Conservation (phyloP, 2,797 vertebrate genomes). For the Lithobates pipiens region DNA sequence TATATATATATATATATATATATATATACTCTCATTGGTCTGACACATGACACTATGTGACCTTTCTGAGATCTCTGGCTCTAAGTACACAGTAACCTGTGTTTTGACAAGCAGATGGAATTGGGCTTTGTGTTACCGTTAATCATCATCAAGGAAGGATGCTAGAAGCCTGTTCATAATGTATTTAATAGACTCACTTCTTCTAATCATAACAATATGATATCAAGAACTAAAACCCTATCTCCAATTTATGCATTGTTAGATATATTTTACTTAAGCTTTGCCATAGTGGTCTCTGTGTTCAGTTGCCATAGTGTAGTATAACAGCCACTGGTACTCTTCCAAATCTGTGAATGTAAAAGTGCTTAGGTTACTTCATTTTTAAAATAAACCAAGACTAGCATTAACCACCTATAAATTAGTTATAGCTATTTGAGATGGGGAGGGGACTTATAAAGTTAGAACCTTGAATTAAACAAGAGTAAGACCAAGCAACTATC, state of each 20-base stretch:
- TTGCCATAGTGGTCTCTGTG: background rate
- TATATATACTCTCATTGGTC: background rate
- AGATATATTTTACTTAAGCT: background rate
- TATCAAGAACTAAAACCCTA: background rate
- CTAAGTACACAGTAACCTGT: slow-evolving; percentile 4
- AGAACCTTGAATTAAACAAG: background rate
- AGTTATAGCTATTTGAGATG: background rate
- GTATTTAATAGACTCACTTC: slow-evolving; percentile 1
- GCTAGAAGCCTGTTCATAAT: background rate
- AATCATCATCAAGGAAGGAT: slow-evolving; percentile 8
- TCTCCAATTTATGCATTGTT: background rate
- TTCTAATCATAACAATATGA: slow-evolving; percentile 3
- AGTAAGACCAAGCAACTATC: background rate
- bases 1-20: background rate
- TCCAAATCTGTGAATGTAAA: background rate
- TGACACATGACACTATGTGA: slow-evolving; percentile 23
- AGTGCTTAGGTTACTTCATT: background rate
- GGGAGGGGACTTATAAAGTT: background rate
- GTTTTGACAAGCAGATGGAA: slow-evolving; percentile 24
- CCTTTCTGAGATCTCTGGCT: background rate
- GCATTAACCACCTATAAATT: background rate
- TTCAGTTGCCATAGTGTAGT: background rate
- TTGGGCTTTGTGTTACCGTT: slow-evolving; percentile 1
- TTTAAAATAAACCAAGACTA: background rate
- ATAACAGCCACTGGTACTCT: background rate